Evolutionary conservation across 2,888 invertebrate species (phyloP).

Genomic region (Nemotelus nigrinus): DNA sequence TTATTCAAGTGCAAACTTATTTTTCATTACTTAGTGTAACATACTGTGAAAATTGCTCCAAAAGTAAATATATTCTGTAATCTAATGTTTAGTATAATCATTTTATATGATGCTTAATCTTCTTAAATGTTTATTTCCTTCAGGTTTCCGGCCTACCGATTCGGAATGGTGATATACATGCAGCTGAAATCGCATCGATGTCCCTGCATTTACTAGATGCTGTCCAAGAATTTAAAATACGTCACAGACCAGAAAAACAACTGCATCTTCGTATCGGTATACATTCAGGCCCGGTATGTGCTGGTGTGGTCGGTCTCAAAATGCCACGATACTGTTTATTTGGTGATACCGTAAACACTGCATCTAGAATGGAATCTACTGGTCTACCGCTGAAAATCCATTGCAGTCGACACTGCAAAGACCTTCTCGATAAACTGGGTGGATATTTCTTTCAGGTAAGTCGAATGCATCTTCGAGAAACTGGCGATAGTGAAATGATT

Average conservation of each 20-base stretch:
- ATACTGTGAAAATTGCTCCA: too few relatives aligned
- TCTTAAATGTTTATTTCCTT: too few relatives aligned
- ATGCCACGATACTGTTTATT: conserved; percentile 94
- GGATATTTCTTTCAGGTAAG: conserved; percentile 72
- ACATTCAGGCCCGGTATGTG: conserved; percentile 92
- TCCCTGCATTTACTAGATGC: conserved; percentile 85
- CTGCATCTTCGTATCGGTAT: conserved; percentile 89
- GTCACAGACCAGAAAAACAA: conserved; percentile 86
- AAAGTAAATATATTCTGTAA: too few relatives aligned
- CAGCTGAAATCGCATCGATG: conserved; percentile 94
- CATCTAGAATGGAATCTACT: conserved; percentile 87
- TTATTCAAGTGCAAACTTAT: too few relatives aligned
- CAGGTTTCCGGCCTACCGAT: conserved; percentile 89
- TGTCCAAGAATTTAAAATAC: conserved; percentile 85
- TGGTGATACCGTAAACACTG: conserved; percentile 93
- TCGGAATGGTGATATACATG: conserved; percentile 88
- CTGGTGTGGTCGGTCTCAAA: conserved; percentile 90
- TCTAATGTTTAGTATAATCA: too few relatives aligned
- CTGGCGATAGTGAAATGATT: background rate
- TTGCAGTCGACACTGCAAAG: conserved; percentile 79
- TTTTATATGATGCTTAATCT: too few relatives aligned
- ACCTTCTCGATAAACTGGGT: conserved; percentile 75
- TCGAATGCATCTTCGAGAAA: background rate
- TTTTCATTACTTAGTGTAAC: too few relatives aligned
- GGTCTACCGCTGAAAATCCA: conserved; percentile 86